Evolutionary conservation across 2,797 vertebrate genomes (phyloP), one percentile per base, ranked within the genome.

Genomic region (Myoxocephalus aenaeus): DNA sequence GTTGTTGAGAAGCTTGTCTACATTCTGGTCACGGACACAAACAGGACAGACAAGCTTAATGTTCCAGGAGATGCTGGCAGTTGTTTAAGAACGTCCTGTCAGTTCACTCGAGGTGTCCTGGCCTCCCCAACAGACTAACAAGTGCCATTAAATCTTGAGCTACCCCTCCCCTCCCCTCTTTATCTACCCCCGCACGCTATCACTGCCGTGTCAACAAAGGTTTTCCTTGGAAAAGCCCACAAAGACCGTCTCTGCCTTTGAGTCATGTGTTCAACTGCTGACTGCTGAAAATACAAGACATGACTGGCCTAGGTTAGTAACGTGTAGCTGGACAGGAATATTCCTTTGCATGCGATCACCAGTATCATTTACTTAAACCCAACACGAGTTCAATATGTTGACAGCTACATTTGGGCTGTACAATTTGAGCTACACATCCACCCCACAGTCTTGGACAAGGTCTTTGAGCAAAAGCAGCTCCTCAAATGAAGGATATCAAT

Each of bases 221-320:
- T 82, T 87, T 17, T 88, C 85, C 77, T 81, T 65, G 86, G 85
- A 95, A 96, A 94, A 88, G 79, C 83, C 91, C 86, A 93, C 81
- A 92, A 87, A 91, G 87, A 85, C 88, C 83, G 80, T 87, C 75
- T 92, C 70, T 92, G 87, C 85, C 78, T 87, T 87, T 74, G 80
- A 71, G 83, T 95, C 94, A 94, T 91, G 83, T 93, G 91, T 86
- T 91, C 80, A 89, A 75, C 92, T 91, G 92, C 92, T 92, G 91
- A 93, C 92, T 90, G 91, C 86, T 93, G 51, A 85, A 76, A 88
- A 84, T 50, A 68, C 69, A 77, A 86, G 71, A 70, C 62, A 64
- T 46, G 70, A 77, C 17, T n/a, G 64, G 73, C 54, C 34, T 32
- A 15, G 54, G 72, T 50, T 53, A 63, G 68, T 56, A 59, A 53